phyloP scores from a whole-genome alignment of 1,140 invertebrate genomes.

The Brachystomella parvula region DNA sequence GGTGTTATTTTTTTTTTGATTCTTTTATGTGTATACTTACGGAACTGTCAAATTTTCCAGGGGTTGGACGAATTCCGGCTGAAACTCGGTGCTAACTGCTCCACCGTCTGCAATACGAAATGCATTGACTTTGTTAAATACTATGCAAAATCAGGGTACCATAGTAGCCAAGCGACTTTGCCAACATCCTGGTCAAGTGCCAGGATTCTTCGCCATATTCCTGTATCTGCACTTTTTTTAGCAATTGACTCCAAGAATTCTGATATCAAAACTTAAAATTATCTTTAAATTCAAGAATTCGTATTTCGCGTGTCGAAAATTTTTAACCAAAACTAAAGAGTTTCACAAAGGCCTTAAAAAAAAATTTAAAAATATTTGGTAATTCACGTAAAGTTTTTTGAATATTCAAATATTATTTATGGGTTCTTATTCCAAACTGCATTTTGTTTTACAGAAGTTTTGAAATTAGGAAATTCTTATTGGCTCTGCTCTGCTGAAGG shows the following conservation, averaged over 20 bases:
- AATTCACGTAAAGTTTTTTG: too few species aligned
- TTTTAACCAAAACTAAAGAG: too few species aligned
- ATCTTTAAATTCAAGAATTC: background rate
- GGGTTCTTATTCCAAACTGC: too few species aligned
- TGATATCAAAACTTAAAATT: too few species aligned
- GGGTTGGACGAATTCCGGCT: constrained; percentile 73
- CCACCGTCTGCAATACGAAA: constrained; percentile 32
- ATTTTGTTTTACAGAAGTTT: too few species aligned
- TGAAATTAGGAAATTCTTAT: too few species aligned
- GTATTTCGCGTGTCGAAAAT: too few species aligned
- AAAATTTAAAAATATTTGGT: too few species aligned
- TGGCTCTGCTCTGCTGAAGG: too few species aligned
- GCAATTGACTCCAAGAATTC: background rate
- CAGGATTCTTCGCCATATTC: background rate
- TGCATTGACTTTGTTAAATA: background rate
- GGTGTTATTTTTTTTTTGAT: background rate
- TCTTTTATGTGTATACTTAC: background rate
- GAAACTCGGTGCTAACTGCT: constrained; percentile 48
- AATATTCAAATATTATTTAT: too few species aligned
- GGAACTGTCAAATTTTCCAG: constrained; percentile 75
- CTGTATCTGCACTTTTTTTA: background rate
- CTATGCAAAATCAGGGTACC: background rate
- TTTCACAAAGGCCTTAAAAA: too few species aligned
- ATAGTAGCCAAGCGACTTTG: background rate
- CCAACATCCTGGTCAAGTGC: background rate